Conservation (phyloP, 2,888 invertebrate species). For the Melanotus villosus region DNA sequence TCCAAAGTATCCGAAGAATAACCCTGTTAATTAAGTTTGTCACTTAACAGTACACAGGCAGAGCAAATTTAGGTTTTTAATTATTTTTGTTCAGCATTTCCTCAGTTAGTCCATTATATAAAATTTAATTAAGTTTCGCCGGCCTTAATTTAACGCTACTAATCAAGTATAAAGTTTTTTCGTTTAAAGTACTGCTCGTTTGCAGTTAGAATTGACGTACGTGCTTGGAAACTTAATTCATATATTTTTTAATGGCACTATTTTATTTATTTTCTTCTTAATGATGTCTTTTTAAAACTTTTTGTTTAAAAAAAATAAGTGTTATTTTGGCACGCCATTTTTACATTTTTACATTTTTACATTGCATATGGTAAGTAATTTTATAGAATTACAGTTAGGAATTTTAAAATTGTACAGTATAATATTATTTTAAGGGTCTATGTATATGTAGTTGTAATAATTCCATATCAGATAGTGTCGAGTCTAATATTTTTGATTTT, state of each 20-base stretch:
- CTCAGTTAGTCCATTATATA: slow-evolving; percentile 71
- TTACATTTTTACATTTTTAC: no score
- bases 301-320: slow-evolving; percentile 18
- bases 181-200: slow-evolving; percentile 65
- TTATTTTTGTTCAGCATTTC: slow-evolving; percentile 71
- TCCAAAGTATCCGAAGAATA: slow-evolving; percentile 65
- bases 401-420: no score
- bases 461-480: no score
- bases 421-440: no score
- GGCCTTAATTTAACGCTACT: slow-evolving; percentile 71
- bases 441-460: no score
- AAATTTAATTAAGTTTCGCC: slow-evolving; percentile 71
- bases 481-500: no score
- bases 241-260: slow-evolving; percentile 64
- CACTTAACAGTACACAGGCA: slow-evolving; percentile 67
- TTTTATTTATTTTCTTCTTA: slow-evolving; percentile 51
- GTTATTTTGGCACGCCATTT: background rate
- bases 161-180: slow-evolving; percentile 70
- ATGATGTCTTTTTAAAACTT: slow-evolving; percentile 43
- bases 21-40: slow-evolving; percentile 70
- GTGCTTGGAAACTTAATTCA: slow-evolving; percentile 66
- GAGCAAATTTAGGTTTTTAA: slow-evolving; percentile 70
- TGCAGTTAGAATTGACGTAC: slow-evolving; percentile 67
- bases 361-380: no score
- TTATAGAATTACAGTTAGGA: no score